A percentile compares a stretch with the other conserved stretches of the same genome.
Evolutionary conservation across 2,797 vertebrate species (phyloP).

Genomic region (Siniperca scherzeri): DNA sequence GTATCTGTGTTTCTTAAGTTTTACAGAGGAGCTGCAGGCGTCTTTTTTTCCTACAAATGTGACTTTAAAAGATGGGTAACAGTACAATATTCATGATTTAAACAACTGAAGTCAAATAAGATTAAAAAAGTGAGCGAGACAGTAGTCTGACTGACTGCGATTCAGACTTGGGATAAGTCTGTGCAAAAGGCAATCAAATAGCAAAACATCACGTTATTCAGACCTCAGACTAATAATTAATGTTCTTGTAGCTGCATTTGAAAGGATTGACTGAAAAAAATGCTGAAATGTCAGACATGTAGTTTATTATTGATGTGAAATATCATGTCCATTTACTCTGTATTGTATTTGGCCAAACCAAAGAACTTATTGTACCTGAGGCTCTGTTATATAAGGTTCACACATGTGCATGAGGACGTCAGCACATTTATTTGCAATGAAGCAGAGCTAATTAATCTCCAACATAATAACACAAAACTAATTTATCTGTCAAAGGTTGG

Average conservation of each 20-base stretch:
- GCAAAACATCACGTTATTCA: conserved; percentile 30
- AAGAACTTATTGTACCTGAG: neutral
- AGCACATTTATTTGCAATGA: conserved; percentile 29
- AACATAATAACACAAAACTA: conserved; percentile 1
- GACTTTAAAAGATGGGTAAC: conserved; percentile 41
- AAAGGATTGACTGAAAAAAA: conserved; percentile 39
- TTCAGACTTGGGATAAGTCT: conserved; percentile 48
- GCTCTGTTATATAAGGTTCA: neutral
- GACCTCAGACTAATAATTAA: conserved; percentile 20
- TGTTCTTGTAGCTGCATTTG: conserved; percentile 40
- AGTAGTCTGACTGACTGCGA: conserved; percentile 36
- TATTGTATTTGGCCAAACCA: conserved; percentile 16
- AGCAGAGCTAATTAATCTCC: conserved; percentile 18
- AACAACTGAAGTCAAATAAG: conserved; percentile 31
- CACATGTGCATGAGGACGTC: conserved; percentile 12
- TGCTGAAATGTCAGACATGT: conserved; percentile 40
- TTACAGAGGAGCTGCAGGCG: conserved; percentile 38
- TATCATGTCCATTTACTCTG: conserved; percentile 24
- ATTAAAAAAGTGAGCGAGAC: conserved; percentile 17
- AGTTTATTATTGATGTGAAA: conserved; percentile 10
- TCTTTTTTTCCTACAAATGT: conserved; percentile 27
- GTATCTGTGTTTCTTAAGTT: conserved; percentile 39
- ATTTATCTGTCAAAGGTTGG: conserved; percentile 25
- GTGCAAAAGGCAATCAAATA: conserved; percentile 34
- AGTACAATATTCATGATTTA: conserved; percentile 22